A percentile compares a stretch with the other conserved stretches of the same genome.
These are phyloP conservation scores for Mycalesis mineus DNA, from an alignment of 2,888 invertebrate species.

Conservation along the genomic window DNA sequence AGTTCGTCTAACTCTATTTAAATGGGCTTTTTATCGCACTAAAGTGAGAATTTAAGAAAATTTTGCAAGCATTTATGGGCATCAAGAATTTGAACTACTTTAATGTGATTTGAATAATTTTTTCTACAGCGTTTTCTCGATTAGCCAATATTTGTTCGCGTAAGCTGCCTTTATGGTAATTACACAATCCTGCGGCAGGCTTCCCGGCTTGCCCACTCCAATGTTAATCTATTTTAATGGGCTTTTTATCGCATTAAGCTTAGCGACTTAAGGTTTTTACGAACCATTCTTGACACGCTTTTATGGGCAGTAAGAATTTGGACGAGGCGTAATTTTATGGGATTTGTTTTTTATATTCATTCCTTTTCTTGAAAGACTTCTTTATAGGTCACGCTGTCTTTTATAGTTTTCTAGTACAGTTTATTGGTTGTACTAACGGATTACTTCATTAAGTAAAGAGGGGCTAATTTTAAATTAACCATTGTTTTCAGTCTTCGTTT, in stretches of 20 bases:
- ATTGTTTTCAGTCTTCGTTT: too few species aligned
- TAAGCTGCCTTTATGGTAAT: slow-evolving; percentile 73
- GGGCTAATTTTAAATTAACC: too few species aligned
- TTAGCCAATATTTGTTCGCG: slow-evolving; percentile 72
- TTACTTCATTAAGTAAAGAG: neutral
- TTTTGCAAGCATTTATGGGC: neutral
- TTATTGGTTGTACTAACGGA: neutral
- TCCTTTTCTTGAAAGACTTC: neutral
- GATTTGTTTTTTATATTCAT: slow-evolving; percentile 1
- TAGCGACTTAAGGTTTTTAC: slow-evolving; percentile 24
- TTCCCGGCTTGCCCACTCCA: slow-evolving; percentile 49
- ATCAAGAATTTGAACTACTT: neutral
- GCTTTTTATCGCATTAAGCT: slow-evolving; percentile 22
- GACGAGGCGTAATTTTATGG: slow-evolving; percentile 15
- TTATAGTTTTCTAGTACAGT: neutral
- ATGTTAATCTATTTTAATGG: slow-evolving; percentile 47
- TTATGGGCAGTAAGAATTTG: slow-evolving; percentile 21
- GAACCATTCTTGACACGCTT: slow-evolving; percentile 21
- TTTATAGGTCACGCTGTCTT: neutral
- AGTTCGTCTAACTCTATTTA: neutral
- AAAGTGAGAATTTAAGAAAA: neutral
- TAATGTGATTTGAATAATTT: neutral
- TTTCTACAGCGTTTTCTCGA: slow-evolving; percentile 38
- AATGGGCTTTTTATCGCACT: neutral
- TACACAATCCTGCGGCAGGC: slow-evolving; percentile 64